Evolutionary conservation across 2,797 vertebrate species (phyloP), one percentile per base, ranked within the genome.

Genomic region (Crax fasciolata): DNA sequence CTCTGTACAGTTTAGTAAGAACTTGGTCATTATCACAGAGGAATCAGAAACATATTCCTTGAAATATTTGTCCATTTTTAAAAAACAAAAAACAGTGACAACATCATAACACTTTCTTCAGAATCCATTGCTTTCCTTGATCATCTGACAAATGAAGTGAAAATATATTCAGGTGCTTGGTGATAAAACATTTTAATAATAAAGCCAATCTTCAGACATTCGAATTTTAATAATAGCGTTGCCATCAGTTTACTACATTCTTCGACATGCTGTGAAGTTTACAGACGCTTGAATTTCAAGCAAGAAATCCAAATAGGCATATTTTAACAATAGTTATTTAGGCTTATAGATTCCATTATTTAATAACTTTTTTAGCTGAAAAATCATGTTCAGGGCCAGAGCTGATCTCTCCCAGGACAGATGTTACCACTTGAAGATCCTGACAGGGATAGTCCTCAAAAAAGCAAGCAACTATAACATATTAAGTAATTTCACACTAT

Each of bases 31-130:
- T 85, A 84, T 68, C 65, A 89, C 55, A 73, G 57, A 82, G 23
- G 71, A 93, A 91, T 81, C 20, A 62, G 82, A 84, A 94, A 77
- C 7, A 4, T 73, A 89, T 59, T 44, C 71, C 87, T 75, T 82
- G n/a, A 84, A 73, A 62, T 44, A 76, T 87, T 58, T 73, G 75
- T 51, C 68, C 87, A 73, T 77, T 92, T 77, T 71, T 91, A 71
- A 92, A 93, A 10, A 57, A 54, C 27, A 55, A n/a, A 55, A 62
- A 95, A 54, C 6, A 32, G 19, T 44, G 70, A 71, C 84, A 91
- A 17, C 17, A 71, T 71, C 41, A 35, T 52, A 65, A 73, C 41
- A 13, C 35, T 93, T 87, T 39, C 48, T 85, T 74, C 65, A 54
- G 68, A 89, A 88, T 85, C 85, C 35, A 61, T 39, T 25, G 21